Evolutionary conservation across 2,113 vertebrate genomes (phyloP), one percentile per base, ranked within the genome.

Genomic region (Rhynchopsitta pachyrhyncha): DNA sequence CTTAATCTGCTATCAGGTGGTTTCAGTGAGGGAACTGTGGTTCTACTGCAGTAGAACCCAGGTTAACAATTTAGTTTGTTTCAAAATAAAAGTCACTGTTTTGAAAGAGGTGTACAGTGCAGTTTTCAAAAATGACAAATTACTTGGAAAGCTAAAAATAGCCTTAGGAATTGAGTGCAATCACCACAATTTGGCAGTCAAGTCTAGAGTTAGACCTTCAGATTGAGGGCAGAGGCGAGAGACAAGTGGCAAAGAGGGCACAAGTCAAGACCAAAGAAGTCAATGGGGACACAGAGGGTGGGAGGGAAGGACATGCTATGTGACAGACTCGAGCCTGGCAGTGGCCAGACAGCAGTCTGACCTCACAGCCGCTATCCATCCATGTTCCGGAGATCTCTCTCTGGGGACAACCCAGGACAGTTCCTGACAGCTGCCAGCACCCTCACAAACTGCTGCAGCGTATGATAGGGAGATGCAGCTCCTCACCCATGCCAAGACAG

Each of bases 61-160:
- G 1, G 4, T 78, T 20, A 91, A 69, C 6, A 14, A 6, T 39
- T 20, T 19, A 4, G 7, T 79, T 79, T 3, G 10, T 67, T 70
- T 82, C 33, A 33, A 91, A 92, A 60, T 37, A 92, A 64, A 88
- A 92, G 15, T 6, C 18, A 53, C 22, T 67, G 10, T 77, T 93
- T 42, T 42, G 31, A 83, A 82, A 82, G 14, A 79, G 4, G 9
- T 4, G 2, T 25, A 52, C 3, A n/a, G 3, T 17, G 46, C 10
- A 27, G 63, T 70, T 82, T 73, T 74, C 1, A 13, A 86, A 90
- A 80, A 52, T 22, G 13, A 16, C 13, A 63, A 22, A 49, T 57
- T 29, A 35, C 20, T 41, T 53, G 6, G 44, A 80, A 85, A 77
- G 2, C 28, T 76, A 83, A 85, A 55, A 76, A 62, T 8, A 83